Conservation (phyloP, 2,113 vertebrate genomes). For the Meleagris gallopavo region DNA sequence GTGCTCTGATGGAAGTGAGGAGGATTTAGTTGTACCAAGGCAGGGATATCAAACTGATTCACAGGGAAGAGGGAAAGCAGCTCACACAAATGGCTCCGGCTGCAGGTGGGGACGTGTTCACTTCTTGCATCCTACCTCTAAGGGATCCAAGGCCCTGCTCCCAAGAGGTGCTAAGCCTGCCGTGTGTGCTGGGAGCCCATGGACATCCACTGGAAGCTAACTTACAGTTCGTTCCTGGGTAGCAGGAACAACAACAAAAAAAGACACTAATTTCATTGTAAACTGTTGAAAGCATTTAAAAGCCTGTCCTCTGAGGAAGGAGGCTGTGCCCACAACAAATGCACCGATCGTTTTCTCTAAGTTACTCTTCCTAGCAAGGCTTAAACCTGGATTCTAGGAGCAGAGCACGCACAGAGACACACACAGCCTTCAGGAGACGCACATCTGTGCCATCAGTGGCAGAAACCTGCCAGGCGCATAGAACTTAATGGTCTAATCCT, state of each 20-base stretch:
- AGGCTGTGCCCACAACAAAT: not conserved
- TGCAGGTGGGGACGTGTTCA: not conserved
- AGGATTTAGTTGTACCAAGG: not conserved
- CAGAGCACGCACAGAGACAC: not conserved
- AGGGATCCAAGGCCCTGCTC: not conserved
- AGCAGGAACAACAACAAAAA: not conserved
- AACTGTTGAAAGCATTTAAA: not conserved
- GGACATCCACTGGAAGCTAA: not conserved
- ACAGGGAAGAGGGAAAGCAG: not conserved
- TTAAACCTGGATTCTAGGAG: not conserved
- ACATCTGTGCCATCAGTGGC: slow-evolving; percentile 27
- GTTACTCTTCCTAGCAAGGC: not conserved
- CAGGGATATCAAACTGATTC: not conserved
- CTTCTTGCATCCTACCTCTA: not conserved
- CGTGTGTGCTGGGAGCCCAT: not conserved
- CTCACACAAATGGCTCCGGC: not conserved
- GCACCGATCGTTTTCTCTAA: not conserved
- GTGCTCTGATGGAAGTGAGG: not conserved
- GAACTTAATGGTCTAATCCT: slow-evolving; percentile 65
- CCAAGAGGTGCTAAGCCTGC: not conserved
- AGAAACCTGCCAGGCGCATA: slow-evolving; percentile 43
- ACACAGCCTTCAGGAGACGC: not conserved
- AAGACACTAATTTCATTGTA: slow-evolving; percentile 3
- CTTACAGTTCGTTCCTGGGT: not conserved
- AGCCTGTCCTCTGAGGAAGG: not conserved